Evolutionary conservation across 2,888 invertebrate genomes (phyloP).

Genomic region (Cistogaster globosa): DNA sequence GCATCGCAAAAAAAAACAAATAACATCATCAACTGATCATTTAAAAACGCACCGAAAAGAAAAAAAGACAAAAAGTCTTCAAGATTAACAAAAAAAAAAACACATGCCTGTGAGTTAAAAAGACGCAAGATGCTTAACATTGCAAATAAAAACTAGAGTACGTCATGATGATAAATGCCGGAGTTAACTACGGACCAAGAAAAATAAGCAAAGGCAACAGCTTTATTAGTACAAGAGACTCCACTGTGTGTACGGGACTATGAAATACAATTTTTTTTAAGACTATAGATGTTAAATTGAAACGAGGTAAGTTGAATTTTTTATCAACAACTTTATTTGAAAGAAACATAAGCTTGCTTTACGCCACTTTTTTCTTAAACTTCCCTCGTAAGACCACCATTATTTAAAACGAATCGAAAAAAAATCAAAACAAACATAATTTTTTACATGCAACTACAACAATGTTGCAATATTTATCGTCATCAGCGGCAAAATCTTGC

Average conservation of each 20-base stretch:
- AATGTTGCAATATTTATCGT: conserved; percentile 52
- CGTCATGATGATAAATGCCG: conserved; percentile 77
- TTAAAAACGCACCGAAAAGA: conserved; percentile 41
- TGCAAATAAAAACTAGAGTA: conserved; percentile 68
- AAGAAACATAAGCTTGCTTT: no score
- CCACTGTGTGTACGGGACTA: no score
- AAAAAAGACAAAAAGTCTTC: not conserved
- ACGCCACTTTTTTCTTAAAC: no score
- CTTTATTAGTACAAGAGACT: conserved; percentile 1
- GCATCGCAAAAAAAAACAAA: conserved; percentile 19
- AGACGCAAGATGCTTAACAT: not conserved
- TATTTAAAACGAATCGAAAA: conserved; percentile 55
- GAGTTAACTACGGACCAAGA: conserved; percentile 59
- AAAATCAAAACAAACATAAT: conserved; percentile 67
- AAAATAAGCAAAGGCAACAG: conserved; percentile 25
- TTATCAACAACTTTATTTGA: no score
- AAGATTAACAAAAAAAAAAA: conserved; percentile 12
- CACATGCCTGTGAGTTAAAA: not conserved
- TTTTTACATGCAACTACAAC: conserved; percentile 30
- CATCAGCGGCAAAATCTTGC: conserved; percentile 17
- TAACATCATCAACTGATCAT: conserved; percentile 45
- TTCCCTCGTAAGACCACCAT: conserved; percentile 23
- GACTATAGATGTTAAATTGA: no score
- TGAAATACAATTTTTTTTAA: no score
- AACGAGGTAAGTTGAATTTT: no score